These are phyloP conservation scores for Leiothrix lutea DNA, from an alignment of 2,113 vertebrate species.

Conservation along the genomic window DNA sequence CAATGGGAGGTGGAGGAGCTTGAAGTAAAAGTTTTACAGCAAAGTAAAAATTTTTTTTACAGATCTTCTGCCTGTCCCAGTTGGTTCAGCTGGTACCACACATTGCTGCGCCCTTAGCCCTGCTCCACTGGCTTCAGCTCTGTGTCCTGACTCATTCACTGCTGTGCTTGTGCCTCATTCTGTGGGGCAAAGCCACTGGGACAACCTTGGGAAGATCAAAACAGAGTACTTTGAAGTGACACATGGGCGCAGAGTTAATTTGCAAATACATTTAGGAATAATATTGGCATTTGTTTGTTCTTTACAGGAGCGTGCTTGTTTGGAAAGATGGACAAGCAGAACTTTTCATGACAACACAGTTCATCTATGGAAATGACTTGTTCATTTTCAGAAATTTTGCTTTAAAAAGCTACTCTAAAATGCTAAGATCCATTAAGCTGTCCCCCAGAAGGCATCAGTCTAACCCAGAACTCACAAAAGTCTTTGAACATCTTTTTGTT, in stretches of 20 bases:
- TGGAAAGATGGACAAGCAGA: not conserved
- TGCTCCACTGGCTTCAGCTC: not conserved
- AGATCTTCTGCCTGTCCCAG: not conserved
- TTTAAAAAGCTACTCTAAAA: not conserved
- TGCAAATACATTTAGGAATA: not conserved
- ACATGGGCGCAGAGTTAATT: not conserved
- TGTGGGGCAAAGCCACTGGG: not conserved
- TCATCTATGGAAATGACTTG: not conserved
- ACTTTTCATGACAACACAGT: not conserved
- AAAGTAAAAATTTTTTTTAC: not conserved
- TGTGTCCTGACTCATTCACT: slow-evolving; percentile 6
- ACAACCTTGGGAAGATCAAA: slow-evolving; percentile 27
- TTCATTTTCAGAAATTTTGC: not conserved
- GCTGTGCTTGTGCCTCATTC: not conserved
- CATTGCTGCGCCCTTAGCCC: not conserved
- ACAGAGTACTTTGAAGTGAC: not conserved
- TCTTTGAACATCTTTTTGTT: not conserved
- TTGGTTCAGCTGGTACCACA: not conserved
- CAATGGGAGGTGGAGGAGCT: not conserved
- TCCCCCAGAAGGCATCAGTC: not conserved
- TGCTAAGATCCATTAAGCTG: not conserved
- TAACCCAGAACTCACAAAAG: not conserved
- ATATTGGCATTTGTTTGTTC: not conserved
- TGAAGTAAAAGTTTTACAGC: not conserved
- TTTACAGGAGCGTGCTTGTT: not conserved